A percentile compares a stretch with the other conserved stretches of the same genome.
Conservation (phyloP, 2,888 invertebrate species). For the Sisyra nigra region DNA sequence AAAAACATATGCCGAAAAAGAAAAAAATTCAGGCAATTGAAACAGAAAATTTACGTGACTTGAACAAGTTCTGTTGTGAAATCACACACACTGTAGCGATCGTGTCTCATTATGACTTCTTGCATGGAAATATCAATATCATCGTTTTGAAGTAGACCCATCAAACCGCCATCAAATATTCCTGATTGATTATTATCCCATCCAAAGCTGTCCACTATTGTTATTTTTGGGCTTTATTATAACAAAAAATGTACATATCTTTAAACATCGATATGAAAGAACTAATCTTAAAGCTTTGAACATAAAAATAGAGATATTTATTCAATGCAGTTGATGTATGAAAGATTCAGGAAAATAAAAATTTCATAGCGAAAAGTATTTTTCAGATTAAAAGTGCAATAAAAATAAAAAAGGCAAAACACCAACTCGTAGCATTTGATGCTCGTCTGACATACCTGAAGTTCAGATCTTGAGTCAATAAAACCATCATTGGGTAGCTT, state of each 20-base stretch:
- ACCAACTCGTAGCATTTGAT: too few species aligned
- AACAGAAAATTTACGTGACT: not conserved
- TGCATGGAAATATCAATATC: conserved; percentile 2
- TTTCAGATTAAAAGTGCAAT: too few species aligned
- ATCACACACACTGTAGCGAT: not conserved
- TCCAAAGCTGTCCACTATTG: not conserved
- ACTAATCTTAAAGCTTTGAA: too few species aligned
- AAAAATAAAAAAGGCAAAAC: too few species aligned
- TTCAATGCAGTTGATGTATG: too few species aligned
- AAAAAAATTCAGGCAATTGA: not conserved
- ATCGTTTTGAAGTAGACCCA: not conserved
- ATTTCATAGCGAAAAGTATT: too few species aligned
- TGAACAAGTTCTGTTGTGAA: not conserved
- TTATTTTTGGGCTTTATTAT: conserved; percentile 4
- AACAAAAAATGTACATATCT: too few species aligned
- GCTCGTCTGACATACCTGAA: conserved; percentile 20
- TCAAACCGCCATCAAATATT: conserved; percentile 4
- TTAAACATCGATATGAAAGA: too few species aligned
- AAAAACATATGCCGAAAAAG: conserved; percentile 12
- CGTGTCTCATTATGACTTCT: not conserved
- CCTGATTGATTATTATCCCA: conserved; percentile 2
- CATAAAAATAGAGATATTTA: too few species aligned
- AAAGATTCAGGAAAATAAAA: too few species aligned
- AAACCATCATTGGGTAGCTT: conserved; percentile 23
- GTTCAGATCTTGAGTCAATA: conserved; percentile 26